phyloP scores from a whole-genome alignment of 2,113 vertebrate genomes.

The Gymnorhina tibicen region DNA sequence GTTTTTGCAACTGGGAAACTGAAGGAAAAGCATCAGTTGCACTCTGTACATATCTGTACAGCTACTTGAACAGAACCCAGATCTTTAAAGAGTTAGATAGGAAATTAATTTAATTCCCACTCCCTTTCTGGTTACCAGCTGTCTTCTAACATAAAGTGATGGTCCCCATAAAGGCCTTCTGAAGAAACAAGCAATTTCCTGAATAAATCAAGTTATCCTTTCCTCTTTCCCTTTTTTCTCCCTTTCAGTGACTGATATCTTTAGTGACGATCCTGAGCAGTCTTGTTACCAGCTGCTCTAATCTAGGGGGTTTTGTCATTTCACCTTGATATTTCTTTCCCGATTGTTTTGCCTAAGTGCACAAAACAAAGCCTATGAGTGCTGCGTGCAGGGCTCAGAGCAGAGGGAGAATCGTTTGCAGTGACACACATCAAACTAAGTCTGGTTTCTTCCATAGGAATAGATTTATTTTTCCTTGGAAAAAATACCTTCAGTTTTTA shows the following conservation, averaged over 20 bases:
- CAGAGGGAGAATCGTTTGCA: not conserved
- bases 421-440: not conserved
- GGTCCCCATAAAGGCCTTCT: constrained; percentile 54
- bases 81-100: constrained; percentile 62
- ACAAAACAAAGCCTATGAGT: not conserved
- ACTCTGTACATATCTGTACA: not conserved
- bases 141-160: constrained; percentile 47
- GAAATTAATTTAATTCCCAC: constrained; percentile 64
- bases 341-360: not conserved
- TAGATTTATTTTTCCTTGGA: not conserved
- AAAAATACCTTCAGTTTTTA: not conserved
- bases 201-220: constrained; percentile 56
- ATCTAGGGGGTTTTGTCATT: not conserved
- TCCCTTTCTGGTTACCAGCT: constrained; percentile 67
- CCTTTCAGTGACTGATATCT: constrained; percentile 27
- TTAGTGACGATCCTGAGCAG: constrained; percentile 21
- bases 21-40: not conserved
- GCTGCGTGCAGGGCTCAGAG: not conserved
- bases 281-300: constrained; percentile 55
- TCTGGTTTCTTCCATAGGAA: not conserved
- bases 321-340: constrained; percentile 57
- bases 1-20: not conserved
- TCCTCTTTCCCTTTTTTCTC: constrained; percentile 42
- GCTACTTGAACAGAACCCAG: constrained; percentile 36
- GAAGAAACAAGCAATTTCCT: constrained; percentile 64